Evolutionary conservation across 2,113 vertebrate genomes (phyloP).

Genomic region (Neolamprologus longior): DNA sequence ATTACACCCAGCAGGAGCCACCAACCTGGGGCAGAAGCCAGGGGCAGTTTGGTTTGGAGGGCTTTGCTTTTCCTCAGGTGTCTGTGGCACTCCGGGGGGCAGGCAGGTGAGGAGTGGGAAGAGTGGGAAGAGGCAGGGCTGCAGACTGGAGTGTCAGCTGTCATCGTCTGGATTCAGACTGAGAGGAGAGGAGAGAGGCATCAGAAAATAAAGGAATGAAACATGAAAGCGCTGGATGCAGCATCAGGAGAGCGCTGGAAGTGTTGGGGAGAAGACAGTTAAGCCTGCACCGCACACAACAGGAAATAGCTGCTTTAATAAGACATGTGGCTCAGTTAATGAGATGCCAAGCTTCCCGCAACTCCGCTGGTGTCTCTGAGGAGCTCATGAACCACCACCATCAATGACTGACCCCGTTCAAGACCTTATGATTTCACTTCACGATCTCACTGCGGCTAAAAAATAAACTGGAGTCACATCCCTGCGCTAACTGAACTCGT

Average conservation of each 20-base stretch:
- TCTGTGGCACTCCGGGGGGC: constrained; percentile 30
- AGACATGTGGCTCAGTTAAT: constrained; percentile 53
- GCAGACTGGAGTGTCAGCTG: constrained; percentile 48
- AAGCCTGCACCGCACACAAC: constrained; percentile 36
- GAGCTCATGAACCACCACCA: background rate
- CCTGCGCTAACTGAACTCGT: background rate
- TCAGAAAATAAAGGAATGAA: background rate
- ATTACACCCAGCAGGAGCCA: constrained; percentile 84
- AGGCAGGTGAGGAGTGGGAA: constrained; percentile 17
- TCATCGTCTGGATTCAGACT: constrained; percentile 58
- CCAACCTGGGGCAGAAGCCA: constrained; percentile 84
- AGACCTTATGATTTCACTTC: constrained; percentile 12
- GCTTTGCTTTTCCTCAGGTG: constrained; percentile 11
- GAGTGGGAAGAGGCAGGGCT: constrained; percentile 47
- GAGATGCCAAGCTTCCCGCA: constrained; percentile 38
- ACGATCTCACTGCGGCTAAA: constrained; percentile 7
- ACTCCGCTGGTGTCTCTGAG: constrained; percentile 28
- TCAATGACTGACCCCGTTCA: background rate
- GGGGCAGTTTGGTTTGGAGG: constrained; percentile 74
- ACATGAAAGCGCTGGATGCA: background rate
- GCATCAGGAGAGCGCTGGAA: background rate
- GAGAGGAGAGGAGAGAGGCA: background rate
- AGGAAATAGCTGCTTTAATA: constrained; percentile 64
- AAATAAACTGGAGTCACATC: background rate
- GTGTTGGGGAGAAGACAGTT: constrained; percentile 1